Conservation (phyloP, 2,888 invertebrate genomes). For the Archaeoteleia sp. region DNA sequence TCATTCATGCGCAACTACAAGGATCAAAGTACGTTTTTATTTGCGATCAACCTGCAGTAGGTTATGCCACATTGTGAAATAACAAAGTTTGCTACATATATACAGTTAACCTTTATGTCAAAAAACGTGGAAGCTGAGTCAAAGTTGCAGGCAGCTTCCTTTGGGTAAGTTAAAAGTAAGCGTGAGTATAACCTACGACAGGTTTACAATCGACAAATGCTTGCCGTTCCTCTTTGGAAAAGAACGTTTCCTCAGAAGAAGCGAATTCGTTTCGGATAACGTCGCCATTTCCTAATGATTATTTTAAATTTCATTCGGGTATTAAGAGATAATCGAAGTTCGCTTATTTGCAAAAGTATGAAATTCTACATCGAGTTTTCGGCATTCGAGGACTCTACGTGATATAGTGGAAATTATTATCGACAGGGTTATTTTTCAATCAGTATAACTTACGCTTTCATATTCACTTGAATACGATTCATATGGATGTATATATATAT, state of each 20-base stretch:
- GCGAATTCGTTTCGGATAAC: conserved; percentile 37
- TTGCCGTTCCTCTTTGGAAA: conserved; percentile 16
- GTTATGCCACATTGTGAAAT: conserved; percentile 7
- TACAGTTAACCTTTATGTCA: conserved; percentile 21
- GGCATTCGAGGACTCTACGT: conserved; percentile 63
- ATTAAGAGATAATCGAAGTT: conserved; percentile 64
- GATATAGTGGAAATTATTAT: conserved; percentile 70
- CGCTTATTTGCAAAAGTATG: conserved; percentile 74
- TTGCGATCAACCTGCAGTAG: conserved; percentile 18
- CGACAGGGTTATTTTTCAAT: conserved; percentile 60
- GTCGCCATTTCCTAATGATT: conserved; percentile 27
- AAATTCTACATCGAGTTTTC: conserved; percentile 70
- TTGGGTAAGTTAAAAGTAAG: conserved; percentile 20
- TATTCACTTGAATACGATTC: conserved; percentile 57
- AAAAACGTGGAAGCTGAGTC: conserved; percentile 12
- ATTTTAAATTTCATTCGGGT: conserved; percentile 56
- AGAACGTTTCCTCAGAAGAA: conserved; percentile 26
- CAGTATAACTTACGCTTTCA: conserved; percentile 54
- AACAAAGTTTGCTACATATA: conserved; percentile 17
- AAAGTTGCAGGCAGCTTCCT: conserved; percentile 2
- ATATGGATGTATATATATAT: conserved; percentile 52
- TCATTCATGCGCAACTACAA: conserved; percentile 23
- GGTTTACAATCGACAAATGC: too few relatives aligned
- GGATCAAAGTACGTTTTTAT: conserved; percentile 15
- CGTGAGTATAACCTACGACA: conserved; percentile 45